Percentiles rank a stretch among this genome's conserved stretches.
Conservation (phyloP, 2,113 vertebrate genomes). For the Sinosuthora webbiana region DNA sequence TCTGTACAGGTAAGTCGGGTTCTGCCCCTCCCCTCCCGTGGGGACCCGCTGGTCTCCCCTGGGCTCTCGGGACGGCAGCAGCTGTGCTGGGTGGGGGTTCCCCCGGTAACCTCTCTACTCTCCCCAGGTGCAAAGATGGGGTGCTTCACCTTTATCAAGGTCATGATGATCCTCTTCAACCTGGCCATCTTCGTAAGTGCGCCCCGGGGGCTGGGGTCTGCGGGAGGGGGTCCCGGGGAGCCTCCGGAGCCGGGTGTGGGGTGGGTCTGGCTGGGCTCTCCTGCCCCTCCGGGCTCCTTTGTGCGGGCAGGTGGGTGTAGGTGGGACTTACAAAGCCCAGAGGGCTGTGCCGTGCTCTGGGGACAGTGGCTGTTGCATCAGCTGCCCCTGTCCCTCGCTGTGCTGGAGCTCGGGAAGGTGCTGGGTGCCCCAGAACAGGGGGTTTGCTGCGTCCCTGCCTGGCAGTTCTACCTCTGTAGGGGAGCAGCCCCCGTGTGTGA, state of each 20-base stretch:
- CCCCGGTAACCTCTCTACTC: not conserved
- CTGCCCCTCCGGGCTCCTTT: not conserved
- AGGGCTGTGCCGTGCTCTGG: not conserved
- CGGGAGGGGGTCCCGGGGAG: accelerated
- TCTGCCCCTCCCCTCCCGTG: not conserved
- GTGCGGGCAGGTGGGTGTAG: not conserved
- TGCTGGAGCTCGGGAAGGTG: not conserved
- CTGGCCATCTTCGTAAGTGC: conserved; percentile 89
- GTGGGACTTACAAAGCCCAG: not conserved
- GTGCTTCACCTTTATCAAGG: conserved; percentile 85
- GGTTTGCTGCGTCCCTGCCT: not conserved
- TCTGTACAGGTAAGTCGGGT: not conserved
- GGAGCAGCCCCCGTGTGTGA: not conserved
- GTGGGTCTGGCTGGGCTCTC: not conserved
- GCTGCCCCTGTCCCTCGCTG: not conserved
- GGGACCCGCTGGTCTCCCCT: accelerated
- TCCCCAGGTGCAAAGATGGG: conserved; percentile 81
- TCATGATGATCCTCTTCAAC: conserved; percentile 88
- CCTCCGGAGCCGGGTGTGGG: not conserved
- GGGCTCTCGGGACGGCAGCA: not conserved
- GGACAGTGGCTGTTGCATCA: not conserved
- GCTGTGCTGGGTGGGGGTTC: no score
- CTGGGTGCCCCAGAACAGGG: not conserved
- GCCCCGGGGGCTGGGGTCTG: not conserved
- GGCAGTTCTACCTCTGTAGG: accelerated